These are phyloP conservation scores for honey bee (Apis mellifera) DNA, from an alignment of 1,140 invertebrate genomes.

Conservation along the genomic window DNA sequence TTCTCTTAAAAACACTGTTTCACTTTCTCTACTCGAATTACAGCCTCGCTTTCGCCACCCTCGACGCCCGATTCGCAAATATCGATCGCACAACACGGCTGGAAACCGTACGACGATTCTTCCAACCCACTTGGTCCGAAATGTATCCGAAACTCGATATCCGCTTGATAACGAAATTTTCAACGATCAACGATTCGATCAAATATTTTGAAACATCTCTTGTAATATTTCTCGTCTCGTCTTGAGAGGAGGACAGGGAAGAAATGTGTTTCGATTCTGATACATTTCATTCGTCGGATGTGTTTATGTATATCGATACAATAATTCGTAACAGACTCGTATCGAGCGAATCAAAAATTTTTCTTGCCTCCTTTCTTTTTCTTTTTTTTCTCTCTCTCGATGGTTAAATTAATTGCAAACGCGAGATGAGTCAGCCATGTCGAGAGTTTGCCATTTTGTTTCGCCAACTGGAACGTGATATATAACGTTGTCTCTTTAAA, in stretches of 20 bases:
- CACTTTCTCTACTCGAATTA: constrained; percentile 46
- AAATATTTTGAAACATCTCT: too few relatives aligned
- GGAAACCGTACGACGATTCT: constrained; percentile 1
- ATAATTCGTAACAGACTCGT: too few relatives aligned
- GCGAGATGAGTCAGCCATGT: not conserved
- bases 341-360: too few relatives aligned
- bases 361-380: too few relatives aligned
- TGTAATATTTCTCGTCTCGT: too few relatives aligned
- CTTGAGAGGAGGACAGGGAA: too few relatives aligned
- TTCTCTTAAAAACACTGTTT: constrained; percentile 28
- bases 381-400: too few relatives aligned
- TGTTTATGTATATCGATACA: too few relatives aligned
- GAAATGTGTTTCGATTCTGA: too few relatives aligned
- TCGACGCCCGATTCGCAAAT: constrained; percentile 26
- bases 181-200: not conserved
- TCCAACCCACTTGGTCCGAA: not conserved
- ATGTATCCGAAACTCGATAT: not conserved
- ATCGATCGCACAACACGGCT: not conserved
- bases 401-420: not conserved
- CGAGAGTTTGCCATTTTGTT: not conserved
- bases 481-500: constrained; percentile 5
- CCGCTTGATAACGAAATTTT: not conserved
- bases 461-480: not conserved
- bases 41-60: constrained; percentile 44
- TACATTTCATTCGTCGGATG: too few relatives aligned